phyloP scores from a whole-genome alignment of 1,140 invertebrate species.

The Subanguina moxae region DNA sequence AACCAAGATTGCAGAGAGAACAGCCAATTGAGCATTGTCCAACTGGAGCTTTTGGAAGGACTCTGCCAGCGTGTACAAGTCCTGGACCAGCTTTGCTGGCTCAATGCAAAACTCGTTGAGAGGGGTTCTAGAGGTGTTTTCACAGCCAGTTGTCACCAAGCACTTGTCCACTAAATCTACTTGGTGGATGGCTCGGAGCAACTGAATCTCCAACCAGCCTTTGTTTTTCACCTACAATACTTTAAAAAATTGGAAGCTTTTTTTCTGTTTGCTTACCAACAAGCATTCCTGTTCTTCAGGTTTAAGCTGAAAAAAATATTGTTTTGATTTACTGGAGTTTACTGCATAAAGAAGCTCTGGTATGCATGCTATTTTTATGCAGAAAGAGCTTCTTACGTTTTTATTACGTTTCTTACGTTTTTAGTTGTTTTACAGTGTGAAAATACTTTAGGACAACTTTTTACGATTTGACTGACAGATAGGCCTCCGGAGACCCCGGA shows the following conservation, averaged over 20 bases:
- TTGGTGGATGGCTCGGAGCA: slow-evolving; percentile 10
- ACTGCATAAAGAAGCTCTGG: too few relatives aligned
- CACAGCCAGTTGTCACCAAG: background rate
- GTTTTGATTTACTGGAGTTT: too few relatives aligned
- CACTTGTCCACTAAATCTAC: slow-evolving; percentile 12
- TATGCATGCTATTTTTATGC: too few relatives aligned
- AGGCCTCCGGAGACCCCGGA: too few relatives aligned
- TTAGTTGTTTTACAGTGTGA: too few relatives aligned
- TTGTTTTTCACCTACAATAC: slow-evolving; percentile 2
- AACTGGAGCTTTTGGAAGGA: slow-evolving; percentile 16
- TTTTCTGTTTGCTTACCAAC: background rate
- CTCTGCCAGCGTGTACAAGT: slow-evolving; percentile 10
- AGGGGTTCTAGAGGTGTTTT: background rate
- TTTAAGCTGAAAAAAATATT: background rate
- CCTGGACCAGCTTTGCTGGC: background rate
- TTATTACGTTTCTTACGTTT: too few relatives aligned
- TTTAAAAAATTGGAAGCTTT: too few relatives aligned
- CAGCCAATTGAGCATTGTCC: slow-evolving; percentile 20
- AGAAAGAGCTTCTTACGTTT: too few relatives aligned
- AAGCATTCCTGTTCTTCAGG: slow-evolving; percentile 12
- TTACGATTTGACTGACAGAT: too few relatives aligned
- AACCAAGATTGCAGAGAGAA: slow-evolving; percentile 13
- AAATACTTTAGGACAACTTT: too few relatives aligned
- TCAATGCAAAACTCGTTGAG: slow-evolving; percentile 10
- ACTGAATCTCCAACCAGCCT: slow-evolving; percentile 17